Evolutionary conservation across 92 coral and sea anemone genomes (phyloP).

Genomic region (Zoanthus gigantus): DNA sequence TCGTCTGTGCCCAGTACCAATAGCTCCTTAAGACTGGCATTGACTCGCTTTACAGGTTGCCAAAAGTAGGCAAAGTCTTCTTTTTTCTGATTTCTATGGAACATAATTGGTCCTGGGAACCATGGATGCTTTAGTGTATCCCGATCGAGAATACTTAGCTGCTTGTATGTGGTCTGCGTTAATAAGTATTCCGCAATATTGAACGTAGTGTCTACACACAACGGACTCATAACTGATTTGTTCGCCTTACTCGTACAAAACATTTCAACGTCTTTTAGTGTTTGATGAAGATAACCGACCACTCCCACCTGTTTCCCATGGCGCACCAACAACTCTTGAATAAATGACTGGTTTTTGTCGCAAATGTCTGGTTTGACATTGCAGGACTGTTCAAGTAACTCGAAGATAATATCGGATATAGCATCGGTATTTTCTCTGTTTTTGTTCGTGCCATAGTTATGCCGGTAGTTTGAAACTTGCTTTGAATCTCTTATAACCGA

Average conservation of each 20-base stretch:
- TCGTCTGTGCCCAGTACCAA: conserved; percentile 53
- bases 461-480: conserved; percentile 54
- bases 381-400: conserved; percentile 53
- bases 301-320: conserved; percentile 61
- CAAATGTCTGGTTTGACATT: conserved; percentile 31
- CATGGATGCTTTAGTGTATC: conserved; percentile 61
- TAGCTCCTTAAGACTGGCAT: conserved; percentile 21
- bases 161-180: conserved; percentile 60
- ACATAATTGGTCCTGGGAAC: conserved; percentile 58
- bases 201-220: conserved; percentile 59
- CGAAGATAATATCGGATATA: conserved; percentile 47
- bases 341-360: conserved; percentile 59
- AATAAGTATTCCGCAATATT: conserved; percentile 60
- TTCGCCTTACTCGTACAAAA: conserved; percentile 53
- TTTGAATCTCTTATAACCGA: conserved; percentile 44
- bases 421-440: conserved; percentile 40
- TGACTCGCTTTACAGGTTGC: conserved; percentile 53
- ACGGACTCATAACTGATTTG: conserved; percentile 42
- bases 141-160: conserved; percentile 51
- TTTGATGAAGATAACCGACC: conserved; percentile 47
- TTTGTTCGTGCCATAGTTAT: conserved; percentile 46
- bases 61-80: conserved; percentile 54
- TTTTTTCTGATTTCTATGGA: conserved; percentile 60
- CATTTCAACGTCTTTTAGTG: conserved; percentile 48
- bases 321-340: conserved; percentile 56